Percentiles rank a stretch among this genome's conserved stretches.
These are phyloP conservation scores for Steromphala cineraria DNA, from an alignment of 2,888 invertebrate genomes.

Conservation along the genomic window DNA sequence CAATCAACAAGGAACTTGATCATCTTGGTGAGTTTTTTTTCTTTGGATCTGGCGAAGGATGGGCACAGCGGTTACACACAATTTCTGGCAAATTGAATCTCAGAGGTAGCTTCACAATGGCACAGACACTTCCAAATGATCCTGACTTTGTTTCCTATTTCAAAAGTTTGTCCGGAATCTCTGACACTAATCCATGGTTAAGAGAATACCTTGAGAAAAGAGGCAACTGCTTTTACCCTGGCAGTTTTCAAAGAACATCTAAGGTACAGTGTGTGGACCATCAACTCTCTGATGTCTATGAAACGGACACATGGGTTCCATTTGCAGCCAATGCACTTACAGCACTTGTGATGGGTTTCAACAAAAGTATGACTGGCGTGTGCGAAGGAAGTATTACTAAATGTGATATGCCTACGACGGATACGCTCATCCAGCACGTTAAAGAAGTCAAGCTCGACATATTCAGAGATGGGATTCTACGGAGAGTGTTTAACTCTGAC, in stretches of 20 bases:
- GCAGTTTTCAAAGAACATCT: background rate
- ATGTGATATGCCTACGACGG: slow-evolving; percentile 25
- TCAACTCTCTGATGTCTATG: background rate
- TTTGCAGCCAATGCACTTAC: background rate
- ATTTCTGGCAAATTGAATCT: background rate
- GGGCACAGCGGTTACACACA: background rate
- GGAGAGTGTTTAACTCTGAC: slow-evolving; percentile 36
- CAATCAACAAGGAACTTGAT: background rate
- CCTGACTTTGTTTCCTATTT: background rate
- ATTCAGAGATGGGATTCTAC: slow-evolving; percentile 26
- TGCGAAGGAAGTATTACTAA: background rate
- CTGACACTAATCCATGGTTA: background rate
- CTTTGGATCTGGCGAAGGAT: slow-evolving; percentile 17
- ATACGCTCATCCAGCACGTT: background rate
- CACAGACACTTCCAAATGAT: slow-evolving; percentile 1
- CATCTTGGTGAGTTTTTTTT: background rate
- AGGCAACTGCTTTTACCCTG: background rate
- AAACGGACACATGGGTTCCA: slow-evolving; percentile 10
- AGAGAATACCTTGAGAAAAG: background rate
- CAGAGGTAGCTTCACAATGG: background rate
- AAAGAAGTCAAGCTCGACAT: slow-evolving; percentile 29
- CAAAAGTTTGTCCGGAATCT: background rate
- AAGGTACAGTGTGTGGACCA: background rate
- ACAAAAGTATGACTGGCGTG: background rate
- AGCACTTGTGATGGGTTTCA: background rate